Evolutionary conservation across 2,113 vertebrate species (phyloP), one percentile per base, ranked within the genome.

Genomic region (Balaeniceps rex): DNA sequence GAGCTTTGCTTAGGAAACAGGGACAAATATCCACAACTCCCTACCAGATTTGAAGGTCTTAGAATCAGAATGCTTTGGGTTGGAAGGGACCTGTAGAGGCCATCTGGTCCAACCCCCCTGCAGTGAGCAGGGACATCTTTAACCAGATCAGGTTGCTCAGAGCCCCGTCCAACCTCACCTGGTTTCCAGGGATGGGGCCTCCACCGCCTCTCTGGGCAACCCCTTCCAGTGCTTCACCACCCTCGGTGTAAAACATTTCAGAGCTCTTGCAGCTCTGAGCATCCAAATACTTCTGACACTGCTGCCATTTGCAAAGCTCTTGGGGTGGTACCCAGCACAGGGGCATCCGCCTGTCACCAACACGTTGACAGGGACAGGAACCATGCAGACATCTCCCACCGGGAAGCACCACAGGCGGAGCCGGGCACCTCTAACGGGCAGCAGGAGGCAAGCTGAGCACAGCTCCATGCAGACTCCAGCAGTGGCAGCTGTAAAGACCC

Each of bases 271-370:
- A 47, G 46, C 14, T n/a, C 70, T 4, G 5, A 51, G 14, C 3
- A 6, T 4, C 29, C 33, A 8, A 13, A 29, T 3, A 7, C 83
- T 16, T 25, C 58, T 5, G n/a, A 6, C 2, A 1, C 11, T 8
- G 46, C 51, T 46, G 77, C 46, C 12, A 2, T 9, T 42, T 19
- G 40, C 70, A 36, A 42, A 54, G 70, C 16, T 46, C 24, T 21
- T 46, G 4, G 34, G 63, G 34, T 12, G 22, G 38, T 2, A 5
- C 18, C 42, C 44, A 19, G 9, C 65, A 17, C 0, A 0, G 19
- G 24, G 16, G 2, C 6, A 55, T 2, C 47, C 19, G 46, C 33
- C 71, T 18, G 63, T 3, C 9, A 34, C 84, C 79, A 36, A 1
- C 4, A 9, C 0, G 0, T 1, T 6, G 36, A 26, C 4, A 17